phyloP scores from a whole-genome alignment of 2,797 vertebrate genomes.

The Decapterus maruadsi region DNA sequence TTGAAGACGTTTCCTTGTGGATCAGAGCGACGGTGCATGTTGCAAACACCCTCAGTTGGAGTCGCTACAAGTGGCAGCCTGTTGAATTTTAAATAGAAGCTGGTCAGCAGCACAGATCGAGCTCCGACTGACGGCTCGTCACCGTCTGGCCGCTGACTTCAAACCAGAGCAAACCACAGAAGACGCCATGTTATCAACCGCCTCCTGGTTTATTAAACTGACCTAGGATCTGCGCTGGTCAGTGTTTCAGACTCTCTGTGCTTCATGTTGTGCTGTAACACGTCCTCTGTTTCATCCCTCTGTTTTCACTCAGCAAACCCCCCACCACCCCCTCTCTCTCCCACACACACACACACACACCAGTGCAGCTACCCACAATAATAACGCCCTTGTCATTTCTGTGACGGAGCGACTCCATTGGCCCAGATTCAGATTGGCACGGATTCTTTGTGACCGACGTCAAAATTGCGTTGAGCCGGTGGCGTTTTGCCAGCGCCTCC shows the following conservation, averaged over 20 bases:
- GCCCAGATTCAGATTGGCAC: slow-evolving; percentile 31
- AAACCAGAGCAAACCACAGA: not conserved
- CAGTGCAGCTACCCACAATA: not conserved
- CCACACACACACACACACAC: not conserved
- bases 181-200: too few relatives aligned
- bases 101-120: not conserved
- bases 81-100: not conserved
- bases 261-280: not conserved
- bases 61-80: too few relatives aligned
- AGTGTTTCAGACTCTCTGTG: not conserved
- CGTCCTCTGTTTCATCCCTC: not conserved
- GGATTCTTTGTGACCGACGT: slow-evolving; percentile 13
- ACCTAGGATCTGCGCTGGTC: too few relatives aligned
- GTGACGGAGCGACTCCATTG: slow-evolving; percentile 1
- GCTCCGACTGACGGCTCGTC: not conserved
- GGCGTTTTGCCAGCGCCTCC: not conserved
- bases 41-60: not conserved
- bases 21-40: not conserved
- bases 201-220: not conserved
- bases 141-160: not conserved
- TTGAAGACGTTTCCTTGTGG: not conserved
- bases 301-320: not conserved
- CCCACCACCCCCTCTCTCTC: not conserved
- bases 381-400: slow-evolving; percentile 25
- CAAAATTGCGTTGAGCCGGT: not conserved